Conservation (phyloP, 2,113 vertebrate species). For the Eonycteris spelaea region DNA sequence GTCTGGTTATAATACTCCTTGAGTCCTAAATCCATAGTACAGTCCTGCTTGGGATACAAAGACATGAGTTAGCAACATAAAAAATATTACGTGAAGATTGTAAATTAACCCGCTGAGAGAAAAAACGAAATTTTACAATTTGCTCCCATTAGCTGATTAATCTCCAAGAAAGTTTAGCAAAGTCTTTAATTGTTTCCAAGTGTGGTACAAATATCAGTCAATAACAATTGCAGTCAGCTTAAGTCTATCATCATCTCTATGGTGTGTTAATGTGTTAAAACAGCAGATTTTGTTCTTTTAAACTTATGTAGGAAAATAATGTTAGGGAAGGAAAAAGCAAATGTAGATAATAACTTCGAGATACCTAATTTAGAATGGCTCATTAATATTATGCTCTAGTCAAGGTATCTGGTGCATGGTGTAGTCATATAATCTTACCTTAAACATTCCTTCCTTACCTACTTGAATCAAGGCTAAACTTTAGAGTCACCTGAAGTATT, state of each 20-base stretch:
- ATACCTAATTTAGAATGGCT: neutral
- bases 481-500: neutral
- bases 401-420: neutral
- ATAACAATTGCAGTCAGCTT: neutral
- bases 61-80: conserved; percentile 63
- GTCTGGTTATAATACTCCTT: conserved; percentile 79
- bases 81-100: neutral
- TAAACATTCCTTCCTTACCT: neutral
- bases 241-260: conserved; percentile 8
- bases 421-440: neutral
- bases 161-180: neutral
- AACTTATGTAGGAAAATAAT: neutral
- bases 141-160: neutral
- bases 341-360: neutral
- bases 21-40: conserved; percentile 83
- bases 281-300: neutral
- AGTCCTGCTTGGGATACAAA: conserved; percentile 79
- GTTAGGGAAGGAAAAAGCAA: neutral
- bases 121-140: neutral
- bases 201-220: neutral
- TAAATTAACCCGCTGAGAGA: neutral
- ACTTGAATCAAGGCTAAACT: neutral
- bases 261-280: neutral
- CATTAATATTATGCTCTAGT: neutral
- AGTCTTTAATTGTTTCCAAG: neutral